A percentile compares a stretch with the other conserved stretches of the same genome.
phyloP scores from a whole-genome alignment of 2,113 vertebrate species.

The Urocynchramus pylzowi region DNA sequence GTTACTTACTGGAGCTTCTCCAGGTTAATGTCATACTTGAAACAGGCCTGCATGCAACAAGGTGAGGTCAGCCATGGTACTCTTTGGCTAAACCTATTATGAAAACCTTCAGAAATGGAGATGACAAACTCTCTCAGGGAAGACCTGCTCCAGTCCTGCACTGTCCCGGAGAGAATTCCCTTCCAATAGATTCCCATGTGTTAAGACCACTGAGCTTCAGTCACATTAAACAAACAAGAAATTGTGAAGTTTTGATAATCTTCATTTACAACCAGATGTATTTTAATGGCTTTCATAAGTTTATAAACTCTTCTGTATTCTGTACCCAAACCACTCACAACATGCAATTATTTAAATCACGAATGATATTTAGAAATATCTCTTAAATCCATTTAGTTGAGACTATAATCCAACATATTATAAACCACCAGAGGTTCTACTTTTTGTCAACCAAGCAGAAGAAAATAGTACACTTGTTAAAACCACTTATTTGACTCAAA shows the following conservation, averaged over 20 bases:
- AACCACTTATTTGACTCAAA: neutral
- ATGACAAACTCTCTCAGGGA: neutral
- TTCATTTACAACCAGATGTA: neutral
- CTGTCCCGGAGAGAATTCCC: neutral
- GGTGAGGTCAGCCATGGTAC: neutral
- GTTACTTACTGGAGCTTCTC: neutral
- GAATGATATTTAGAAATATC: neutral
- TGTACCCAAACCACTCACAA: neutral
- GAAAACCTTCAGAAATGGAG: neutral
- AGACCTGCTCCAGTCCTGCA: neutral
- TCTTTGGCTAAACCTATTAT: neutral
- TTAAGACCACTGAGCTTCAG: neutral
- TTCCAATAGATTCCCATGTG: neutral
- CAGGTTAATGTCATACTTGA: neutral
- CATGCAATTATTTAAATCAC: neutral
- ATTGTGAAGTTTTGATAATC: neutral
- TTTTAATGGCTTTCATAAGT: neutral
- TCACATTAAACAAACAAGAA: neutral
- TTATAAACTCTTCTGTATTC: neutral
- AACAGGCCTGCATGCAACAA: neutral
- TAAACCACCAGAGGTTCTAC: neutral
- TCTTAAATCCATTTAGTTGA: neutral
- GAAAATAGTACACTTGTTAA: neutral
- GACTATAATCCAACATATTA: rapidly evolving
- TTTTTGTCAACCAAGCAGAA: neutral